A percentile compares a stretch with the other conserved stretches of the same genome.
phyloP scores from a whole-genome alignment of 2,113 vertebrate species.

The Thalassarche chlororhynchos region DNA sequence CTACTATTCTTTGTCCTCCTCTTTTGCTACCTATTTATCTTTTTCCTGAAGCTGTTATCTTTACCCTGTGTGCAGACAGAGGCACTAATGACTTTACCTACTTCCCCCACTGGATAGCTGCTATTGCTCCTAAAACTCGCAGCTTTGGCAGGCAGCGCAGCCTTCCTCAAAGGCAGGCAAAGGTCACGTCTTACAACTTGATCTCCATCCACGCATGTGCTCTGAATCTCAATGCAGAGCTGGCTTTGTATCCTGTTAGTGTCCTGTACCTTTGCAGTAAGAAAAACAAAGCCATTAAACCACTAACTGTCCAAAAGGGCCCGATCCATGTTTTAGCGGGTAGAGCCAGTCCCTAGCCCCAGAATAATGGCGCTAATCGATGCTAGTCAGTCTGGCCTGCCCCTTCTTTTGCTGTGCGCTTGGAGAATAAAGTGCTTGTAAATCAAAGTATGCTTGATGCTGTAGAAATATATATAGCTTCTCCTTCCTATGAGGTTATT shows the following conservation, averaged over 20 bases:
- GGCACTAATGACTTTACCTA: neutral
- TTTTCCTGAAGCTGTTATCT: neutral
- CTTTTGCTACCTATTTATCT: neutral
- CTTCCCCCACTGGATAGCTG: neutral
- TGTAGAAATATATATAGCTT: neutral
- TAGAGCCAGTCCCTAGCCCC: neutral
- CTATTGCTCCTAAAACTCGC: neutral
- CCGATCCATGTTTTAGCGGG: neutral
- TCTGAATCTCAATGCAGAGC: neutral
- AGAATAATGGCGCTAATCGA: rapidly evolving
- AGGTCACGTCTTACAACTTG: neutral
- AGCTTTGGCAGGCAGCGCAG: neutral
- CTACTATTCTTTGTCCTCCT: neutral
- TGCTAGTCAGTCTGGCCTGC: neutral
- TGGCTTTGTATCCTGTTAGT: neutral
- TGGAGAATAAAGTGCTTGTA: no score
- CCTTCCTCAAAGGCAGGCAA: neutral
- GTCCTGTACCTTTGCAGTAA: neutral
- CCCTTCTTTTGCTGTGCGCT: neutral
- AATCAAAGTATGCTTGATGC: neutral
- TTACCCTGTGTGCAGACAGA: neutral
- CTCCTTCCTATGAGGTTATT: neutral
- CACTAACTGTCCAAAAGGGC: neutral
- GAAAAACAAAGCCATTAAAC: neutral
- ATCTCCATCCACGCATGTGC: neutral